Percentiles rank a stretch among this genome's conserved stretches.
Conservation (phyloP, 2,797 vertebrate species). For the Crocidura indochinensis region DNA sequence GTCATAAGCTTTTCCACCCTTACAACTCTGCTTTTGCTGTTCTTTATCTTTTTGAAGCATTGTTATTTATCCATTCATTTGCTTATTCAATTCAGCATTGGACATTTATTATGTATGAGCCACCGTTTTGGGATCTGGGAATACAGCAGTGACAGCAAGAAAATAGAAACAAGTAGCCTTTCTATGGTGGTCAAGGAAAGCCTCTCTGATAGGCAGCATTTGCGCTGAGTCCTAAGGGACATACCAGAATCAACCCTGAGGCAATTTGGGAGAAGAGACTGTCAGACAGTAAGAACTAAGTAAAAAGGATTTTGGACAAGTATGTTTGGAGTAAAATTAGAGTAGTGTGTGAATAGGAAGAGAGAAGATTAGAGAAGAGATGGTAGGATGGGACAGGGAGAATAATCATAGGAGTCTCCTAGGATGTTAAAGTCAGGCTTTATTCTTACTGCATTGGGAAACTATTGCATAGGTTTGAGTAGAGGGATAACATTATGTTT, state of each 20-base stretch:
- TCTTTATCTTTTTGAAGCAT: not conserved
- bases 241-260: fast-evolving
- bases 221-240: not conserved
- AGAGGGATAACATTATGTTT: too few relatives aligned
- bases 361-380: too few relatives aligned
- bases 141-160: not conserved
- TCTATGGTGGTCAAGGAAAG: not conserved
- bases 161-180: not conserved
- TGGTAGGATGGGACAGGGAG: too few relatives aligned
- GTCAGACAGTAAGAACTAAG: fast-evolving
- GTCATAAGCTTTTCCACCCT: fast-evolving
- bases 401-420: too few relatives aligned
- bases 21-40: fast-evolving
- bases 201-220: not conserved
- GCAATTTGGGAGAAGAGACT: not conserved
- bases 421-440: too few relatives aligned
- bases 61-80: not conserved
- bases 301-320: too few relatives aligned
- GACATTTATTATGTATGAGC: not conserved
- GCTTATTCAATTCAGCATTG: not conserved
- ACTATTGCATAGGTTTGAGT: too few relatives aligned
- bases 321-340: too few relatives aligned
- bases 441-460: too few relatives aligned
- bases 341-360: too few relatives aligned
- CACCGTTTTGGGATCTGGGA: not conserved